phyloP scores from a whole-genome alignment of 2,888 invertebrate species.

The Eupithecia dodoneata region DNA sequence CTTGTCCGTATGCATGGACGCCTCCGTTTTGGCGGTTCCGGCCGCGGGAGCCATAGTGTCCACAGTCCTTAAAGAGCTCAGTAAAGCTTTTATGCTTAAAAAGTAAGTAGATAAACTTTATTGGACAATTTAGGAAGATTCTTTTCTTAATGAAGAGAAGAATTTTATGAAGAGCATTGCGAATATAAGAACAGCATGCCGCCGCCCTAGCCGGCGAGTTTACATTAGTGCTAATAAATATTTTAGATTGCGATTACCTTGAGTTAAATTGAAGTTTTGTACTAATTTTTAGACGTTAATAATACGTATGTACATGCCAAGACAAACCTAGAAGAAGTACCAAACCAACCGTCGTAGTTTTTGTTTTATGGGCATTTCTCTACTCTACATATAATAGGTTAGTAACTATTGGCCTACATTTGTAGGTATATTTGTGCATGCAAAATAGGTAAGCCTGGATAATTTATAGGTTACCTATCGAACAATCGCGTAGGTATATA shows the following conservation, averaged over 20 bases:
- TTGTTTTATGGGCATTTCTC: background rate
- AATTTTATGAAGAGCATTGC: background rate
- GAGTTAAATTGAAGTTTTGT: background rate
- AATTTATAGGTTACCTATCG: background rate
- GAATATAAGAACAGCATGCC: background rate
- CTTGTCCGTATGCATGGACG: slow-evolving; percentile 77
- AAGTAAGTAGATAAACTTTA: slow-evolving; percentile 61
- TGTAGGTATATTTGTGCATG: background rate
- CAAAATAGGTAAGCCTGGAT: background rate
- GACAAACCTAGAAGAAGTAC: no score
- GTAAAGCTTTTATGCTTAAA: slow-evolving; percentile 80
- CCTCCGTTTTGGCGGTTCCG: slow-evolving; percentile 77
- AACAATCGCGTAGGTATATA: background rate
- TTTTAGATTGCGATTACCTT: background rate
- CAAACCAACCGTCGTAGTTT: no score
- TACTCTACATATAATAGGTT: background rate
- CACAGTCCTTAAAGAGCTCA: slow-evolving; percentile 77
- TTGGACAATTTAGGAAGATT: background rate
- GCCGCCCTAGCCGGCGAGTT: background rate
- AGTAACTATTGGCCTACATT: background rate
- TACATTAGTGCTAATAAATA: background rate
- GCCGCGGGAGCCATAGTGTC: slow-evolving; percentile 79
- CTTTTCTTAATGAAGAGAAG: background rate
- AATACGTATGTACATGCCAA: no score
- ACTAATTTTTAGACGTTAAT: background rate